Percentiles rank a stretch among this genome's conserved stretches.
Conservation (phyloP, 2,888 invertebrate species). For the Synergus japonicus region DNA sequence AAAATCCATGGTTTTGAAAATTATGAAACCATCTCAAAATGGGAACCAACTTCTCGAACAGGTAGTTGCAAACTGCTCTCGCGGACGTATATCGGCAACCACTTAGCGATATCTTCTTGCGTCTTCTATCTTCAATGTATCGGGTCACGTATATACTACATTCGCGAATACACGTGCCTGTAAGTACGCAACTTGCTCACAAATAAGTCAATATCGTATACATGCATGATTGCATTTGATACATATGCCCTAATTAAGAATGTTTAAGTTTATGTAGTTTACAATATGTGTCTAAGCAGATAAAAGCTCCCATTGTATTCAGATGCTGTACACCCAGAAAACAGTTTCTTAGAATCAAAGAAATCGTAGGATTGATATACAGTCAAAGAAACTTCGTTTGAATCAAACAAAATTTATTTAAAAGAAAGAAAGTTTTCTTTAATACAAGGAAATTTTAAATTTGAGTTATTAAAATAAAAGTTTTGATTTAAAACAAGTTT, state of each 20-base stretch:
- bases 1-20: neutral
- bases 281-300: constrained; percentile 46
- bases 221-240: constrained; percentile 35
- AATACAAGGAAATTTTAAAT: no score
- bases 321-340: neutral
- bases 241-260: constrained; percentile 29
- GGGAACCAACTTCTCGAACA: constrained; percentile 60
- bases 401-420: no score
- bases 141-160: constrained; percentile 50
- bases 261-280: constrained; percentile 45
- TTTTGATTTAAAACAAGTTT: no score
- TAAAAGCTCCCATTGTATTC: constrained; percentile 39
- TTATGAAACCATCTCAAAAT: constrained; percentile 34
- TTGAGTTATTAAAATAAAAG: no score
- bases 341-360: no score
- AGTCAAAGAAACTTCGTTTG: no score
- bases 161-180: constrained; percentile 45
- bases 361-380: no score
- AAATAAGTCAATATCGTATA: constrained; percentile 35
- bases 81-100: constrained; percentile 67
- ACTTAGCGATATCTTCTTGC: constrained; percentile 73
- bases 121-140: constrained; percentile 53
- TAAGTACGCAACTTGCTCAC: constrained; percentile 16
- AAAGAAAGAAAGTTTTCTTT: no score
- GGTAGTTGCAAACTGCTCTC: constrained; percentile 69